A percentile compares a stretch with the other conserved stretches of the same genome.
These are phyloP conservation scores for Lepidocyrtinus sp. DNA, from an alignment of 2,888 invertebrate genomes.

Conservation along the genomic window DNA sequence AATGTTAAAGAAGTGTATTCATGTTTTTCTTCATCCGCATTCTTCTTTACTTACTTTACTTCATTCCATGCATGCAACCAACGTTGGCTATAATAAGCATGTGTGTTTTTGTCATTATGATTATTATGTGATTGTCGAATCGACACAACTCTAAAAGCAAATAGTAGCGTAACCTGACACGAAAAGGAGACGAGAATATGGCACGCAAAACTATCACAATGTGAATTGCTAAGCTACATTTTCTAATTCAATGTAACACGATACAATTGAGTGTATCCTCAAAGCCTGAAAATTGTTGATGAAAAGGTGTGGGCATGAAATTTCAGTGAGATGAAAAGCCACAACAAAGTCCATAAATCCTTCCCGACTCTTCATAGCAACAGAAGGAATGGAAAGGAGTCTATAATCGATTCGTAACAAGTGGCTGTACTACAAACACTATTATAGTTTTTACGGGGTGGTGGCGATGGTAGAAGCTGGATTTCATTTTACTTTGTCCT, in stretches of 20 bases:
- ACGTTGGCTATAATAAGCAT: neutral
- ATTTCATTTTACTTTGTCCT: neutral
- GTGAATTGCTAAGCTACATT: neutral
- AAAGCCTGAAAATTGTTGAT: neutral
- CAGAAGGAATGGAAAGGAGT: constrained; percentile 29
- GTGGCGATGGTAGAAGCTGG: neutral
- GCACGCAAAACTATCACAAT: neutral
- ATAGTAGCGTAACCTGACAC: neutral
- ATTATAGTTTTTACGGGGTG: neutral
- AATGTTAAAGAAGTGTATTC: neutral
- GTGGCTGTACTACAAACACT: neutral
- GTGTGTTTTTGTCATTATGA: constrained; percentile 26
- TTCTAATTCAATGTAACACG: neutral
- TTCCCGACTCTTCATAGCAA: neutral
- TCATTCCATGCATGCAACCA: constrained; percentile 15
- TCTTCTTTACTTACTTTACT: constrained; percentile 11
- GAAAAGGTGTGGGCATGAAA: constrained; percentile 38
- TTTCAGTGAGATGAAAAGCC: neutral
- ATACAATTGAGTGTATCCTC: neutral
- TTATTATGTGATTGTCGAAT: constrained; percentile 2
- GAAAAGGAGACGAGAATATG: neutral
- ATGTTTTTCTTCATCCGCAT: constrained; percentile 31
- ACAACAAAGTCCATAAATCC: neutral
- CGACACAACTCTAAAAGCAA: neutral
- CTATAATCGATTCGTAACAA: neutral